Base-by-base conservation (phyloP, 2,797 vertebrate genomes). In the Tenualosa thibaudeaui region DNA sequence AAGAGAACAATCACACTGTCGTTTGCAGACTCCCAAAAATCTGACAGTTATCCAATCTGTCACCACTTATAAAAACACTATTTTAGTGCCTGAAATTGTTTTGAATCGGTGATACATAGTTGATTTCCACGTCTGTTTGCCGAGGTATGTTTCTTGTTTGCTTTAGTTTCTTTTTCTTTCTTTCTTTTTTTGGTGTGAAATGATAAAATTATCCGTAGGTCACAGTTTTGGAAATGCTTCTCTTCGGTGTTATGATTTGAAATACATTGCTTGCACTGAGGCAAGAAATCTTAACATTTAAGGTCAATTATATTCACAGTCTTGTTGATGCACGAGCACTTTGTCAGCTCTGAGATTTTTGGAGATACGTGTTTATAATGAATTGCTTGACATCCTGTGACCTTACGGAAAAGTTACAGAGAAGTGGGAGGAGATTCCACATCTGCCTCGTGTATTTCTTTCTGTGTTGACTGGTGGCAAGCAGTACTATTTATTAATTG, bases 1-100 rank as follows among this genome's bases (percentile, higher is more conserved):
- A 75, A 75, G 68, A 19, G 37, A 43, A 46, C 71, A 78, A 78
- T 19, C 71, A 78, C 2, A 78, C 71, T 78, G 17, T 46, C 71
- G 15, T 43, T 6, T 22, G 40, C 37, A 78, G 71, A 78, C 6
- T 43, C 71, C 15, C 71, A 9, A 22, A 22, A 78, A 43, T 46
- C 37, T 43, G 71, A 22, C 71, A 78, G 71, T 46, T 46, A 22
- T 8, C 40, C 40, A 78, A 37, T 17, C 40, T 78, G 37, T 43
- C 71, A 78, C 37, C 71, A 46, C 17, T 78, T 19, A 78, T 78
- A 22, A 78, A 22, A 19, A 78, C 46, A 17, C 46, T 46, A 9
- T 46, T 43, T 7, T 78, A 43, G 5, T 46, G 1, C 17, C 5
- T 78, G 46, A 19, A 22, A 43, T 78, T 43, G 15, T 43, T 78